Evolutionary conservation across 2,113 vertebrate genomes (phyloP), one percentile per base, ranked within the genome.

Genomic region (Chionis minor): DNA sequence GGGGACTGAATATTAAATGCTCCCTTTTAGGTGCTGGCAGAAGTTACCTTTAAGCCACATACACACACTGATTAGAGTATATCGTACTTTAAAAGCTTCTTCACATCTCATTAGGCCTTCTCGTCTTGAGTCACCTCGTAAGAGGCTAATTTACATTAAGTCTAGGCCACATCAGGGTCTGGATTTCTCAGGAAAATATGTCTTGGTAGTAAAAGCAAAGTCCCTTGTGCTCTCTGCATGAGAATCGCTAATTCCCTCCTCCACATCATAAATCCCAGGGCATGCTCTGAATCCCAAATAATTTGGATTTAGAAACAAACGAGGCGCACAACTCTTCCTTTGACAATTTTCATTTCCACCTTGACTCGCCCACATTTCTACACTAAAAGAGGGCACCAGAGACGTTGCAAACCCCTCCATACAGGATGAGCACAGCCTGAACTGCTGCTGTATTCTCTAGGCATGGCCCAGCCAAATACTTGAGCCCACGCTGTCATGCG

Each of bases 11-110:
- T 62, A 51, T 80, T 89, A 90, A 93, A 56, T 14, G n/a, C 14
- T 92, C 69, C 81, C 47, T 95, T 81, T 86, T 84, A 86, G 77
- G 63, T 71, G 71, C 74, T 80, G 78, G 30, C 95, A 94, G 81
- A 96, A 93, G 67, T 80, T 95, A 86, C 74, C 75, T 95, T 88
- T 88, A 79, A 96, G 85, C 78, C 85, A 67, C 69, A 86, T 26
- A 88, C 42, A 65, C 0, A 8, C 35, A n/a, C 67, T 86, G 94
- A 87, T 96, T 67, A 93, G 77, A 94, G 59, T 20, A 49, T 8
- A 80, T 58, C 58, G 74, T 70, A 83, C 62, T 70, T 97, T 94
- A 93, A 94, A 94, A 95, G 88, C 86, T 88, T 95, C 87, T 96
- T 88, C 94, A 92, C 87, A 88, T 90, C 95, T 94, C 93, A 91